Evolutionary conservation across 1,140 invertebrate species (phyloP), one percentile per base, ranked within the genome.

Genomic region (Drosophila kikkawai): DNA sequence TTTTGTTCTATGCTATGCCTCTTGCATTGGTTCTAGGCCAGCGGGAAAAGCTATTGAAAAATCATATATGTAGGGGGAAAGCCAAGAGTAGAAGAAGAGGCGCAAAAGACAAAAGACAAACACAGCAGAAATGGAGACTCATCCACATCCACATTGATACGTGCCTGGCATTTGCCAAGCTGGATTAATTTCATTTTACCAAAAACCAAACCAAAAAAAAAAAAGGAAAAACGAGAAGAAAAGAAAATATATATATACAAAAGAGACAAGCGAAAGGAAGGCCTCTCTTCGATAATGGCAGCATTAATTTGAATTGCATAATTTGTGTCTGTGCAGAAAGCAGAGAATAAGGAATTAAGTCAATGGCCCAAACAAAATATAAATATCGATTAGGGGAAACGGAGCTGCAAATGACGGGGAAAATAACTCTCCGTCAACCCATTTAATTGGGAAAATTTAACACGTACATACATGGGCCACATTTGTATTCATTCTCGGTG

Each of bases 231-330:
- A 37, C 11, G 44, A 44, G 42, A 48, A 48, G 42, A 47, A 48
- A 70, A 59, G 64, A 68, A 70, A 70, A 70, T 29, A 36, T 41
- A 70, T 29, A 36, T 41, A 53, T 19, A 71, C 12, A 32, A 56
- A 22, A 41, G 17, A 42, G 22, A 64, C 13, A 51, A 60, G 57
- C 19, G 53, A 73, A 15, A 9, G 51, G 8, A 36, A 44, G 48
- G 56, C 19, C 15, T 55, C 48, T 51, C 69, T 59, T 17, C 42
- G 76, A 68, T 90, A 90, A 90, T 85, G 79, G 71, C 51, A 58
- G 65, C 85, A 90, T 90, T 90, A 90, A 90, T 90, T 90, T 90
- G 85, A 90, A 90, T 90, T 90, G 85, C 85, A 90, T 90, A 90
- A 90, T 90, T 91, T 90, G 81, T 83, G 82, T 79, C 7, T 71